Conservation (phyloP, 1,140 invertebrate genomes). For the Achroia grisella region DNA sequence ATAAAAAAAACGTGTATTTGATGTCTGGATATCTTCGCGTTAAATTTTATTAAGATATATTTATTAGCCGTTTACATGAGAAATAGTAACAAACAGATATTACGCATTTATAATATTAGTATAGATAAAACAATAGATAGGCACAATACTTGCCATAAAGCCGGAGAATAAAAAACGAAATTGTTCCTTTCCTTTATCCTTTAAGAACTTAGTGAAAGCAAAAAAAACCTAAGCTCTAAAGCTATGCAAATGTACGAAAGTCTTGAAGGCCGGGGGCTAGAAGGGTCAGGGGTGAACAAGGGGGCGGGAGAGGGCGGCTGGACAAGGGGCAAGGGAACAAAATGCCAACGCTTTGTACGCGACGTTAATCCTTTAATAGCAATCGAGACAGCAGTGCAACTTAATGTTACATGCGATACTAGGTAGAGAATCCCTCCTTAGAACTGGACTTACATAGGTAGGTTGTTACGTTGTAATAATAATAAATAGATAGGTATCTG, state of each 20-base stretch:
- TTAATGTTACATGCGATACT: constrained; percentile 22
- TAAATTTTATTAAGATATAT: no score
- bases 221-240: constrained; percentile 60
- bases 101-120: no score
- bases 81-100: no score
- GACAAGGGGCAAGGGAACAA: constrained; percentile 56
- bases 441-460: not conserved
- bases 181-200: constrained; percentile 45
- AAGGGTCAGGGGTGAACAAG: constrained; percentile 21
- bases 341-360: constrained; percentile 61
- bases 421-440: not conserved
- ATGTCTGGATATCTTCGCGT: no score
- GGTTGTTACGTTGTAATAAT: not conserved
- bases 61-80: no score
- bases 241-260: constrained; percentile 68
- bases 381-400: constrained; percentile 39
- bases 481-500: no score
- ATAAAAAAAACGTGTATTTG: no score
- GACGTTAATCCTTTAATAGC: constrained; percentile 68
- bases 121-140: no score
- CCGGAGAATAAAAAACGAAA: constrained; percentile 6
- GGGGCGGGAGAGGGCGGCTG: constrained; percentile 32
- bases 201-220: constrained; percentile 50
- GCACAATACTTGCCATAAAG: no score
- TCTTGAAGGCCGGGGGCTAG: constrained; percentile 46